A percentile compares a stretch with the other conserved stretches of the same genome.
These are phyloP conservation scores for Bambusicola thoracicus DNA, from an alignment of 2,113 vertebrate genomes.

Conservation along the genomic window DNA sequence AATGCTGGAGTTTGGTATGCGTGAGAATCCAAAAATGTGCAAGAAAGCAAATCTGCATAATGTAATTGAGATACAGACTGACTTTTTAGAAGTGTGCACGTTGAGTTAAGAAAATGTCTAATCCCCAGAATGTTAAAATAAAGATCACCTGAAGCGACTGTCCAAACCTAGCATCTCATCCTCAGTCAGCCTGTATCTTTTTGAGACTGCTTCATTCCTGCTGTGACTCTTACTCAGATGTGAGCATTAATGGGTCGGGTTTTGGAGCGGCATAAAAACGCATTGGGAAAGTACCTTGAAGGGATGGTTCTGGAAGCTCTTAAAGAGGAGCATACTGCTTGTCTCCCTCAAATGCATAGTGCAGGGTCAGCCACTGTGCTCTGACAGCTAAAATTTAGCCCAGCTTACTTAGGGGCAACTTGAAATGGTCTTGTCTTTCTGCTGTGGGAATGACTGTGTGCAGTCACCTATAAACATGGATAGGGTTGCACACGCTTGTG, in stretches of 20 bases:
- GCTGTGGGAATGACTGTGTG: not conserved
- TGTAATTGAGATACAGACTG: not conserved
- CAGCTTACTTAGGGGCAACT: not conserved
- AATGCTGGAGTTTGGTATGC: constrained; percentile 1
- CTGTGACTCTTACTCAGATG: not conserved
- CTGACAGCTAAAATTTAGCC: not conserved
- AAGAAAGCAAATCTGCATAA: not conserved
- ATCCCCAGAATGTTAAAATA: not conserved
- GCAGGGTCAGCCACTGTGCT: not conserved
- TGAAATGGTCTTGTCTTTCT: not conserved
- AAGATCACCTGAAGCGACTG: not conserved
- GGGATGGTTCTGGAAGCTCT: not conserved
- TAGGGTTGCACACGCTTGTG: not conserved
- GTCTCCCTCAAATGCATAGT: not conserved
- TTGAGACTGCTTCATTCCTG: not conserved
- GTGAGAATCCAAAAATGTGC: constrained; percentile 25
- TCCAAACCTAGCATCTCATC: not conserved
- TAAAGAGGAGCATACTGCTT: not conserved
- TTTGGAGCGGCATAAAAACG: not conserved
- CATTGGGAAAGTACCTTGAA: not conserved
- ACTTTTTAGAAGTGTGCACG: not conserved
- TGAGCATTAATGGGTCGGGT: not conserved
- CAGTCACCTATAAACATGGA: not conserved
- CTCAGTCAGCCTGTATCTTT: not conserved
- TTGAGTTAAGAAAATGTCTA: not conserved